Percentiles rank a stretch among this genome's conserved stretches.
Evolutionary conservation across 2,797 vertebrate genomes (phyloP).

Genomic region (Xenopus petersii): DNA sequence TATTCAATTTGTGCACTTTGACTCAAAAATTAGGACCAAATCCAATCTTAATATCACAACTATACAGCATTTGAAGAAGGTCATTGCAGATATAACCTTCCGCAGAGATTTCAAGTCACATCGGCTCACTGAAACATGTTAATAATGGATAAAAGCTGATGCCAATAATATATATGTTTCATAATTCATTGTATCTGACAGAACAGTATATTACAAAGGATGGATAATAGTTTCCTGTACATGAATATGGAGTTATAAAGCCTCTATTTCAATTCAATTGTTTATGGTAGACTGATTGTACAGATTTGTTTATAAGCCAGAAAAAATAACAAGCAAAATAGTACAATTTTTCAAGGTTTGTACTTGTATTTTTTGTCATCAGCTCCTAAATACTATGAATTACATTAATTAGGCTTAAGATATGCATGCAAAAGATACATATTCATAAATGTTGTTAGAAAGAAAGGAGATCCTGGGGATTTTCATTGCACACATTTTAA

Average conservation of each 20-base stretch:
- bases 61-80: constrained; percentile 14
- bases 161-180: constrained; percentile 37
- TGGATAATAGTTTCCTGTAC: constrained; percentile 1
- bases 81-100: constrained; percentile 20
- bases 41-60: constrained; percentile 17
- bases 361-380: too few species aligned
- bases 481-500: too few species aligned
- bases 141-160: constrained; percentile 43
- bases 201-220: constrained; percentile 5
- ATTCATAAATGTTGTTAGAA: too few species aligned
- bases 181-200: constrained; percentile 40
- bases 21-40: constrained; percentile 32
- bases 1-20: constrained; percentile 48
- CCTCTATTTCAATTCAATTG: constrained; percentile 4
- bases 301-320: not conserved
- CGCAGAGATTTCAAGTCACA: constrained; percentile 31
- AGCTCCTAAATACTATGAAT: too few species aligned
- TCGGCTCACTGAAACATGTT: constrained; percentile 30
- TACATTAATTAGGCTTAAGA: too few species aligned
- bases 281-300: constrained; percentile 22
- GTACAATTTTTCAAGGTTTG: too few species aligned
- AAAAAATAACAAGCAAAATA: not conserved
- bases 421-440: too few species aligned
- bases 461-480: too few species aligned
- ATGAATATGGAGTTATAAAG: constrained; percentile 29